Evolutionary conservation across 1,140 invertebrate genomes (phyloP).

Genomic region (Manduca sexta): DNA sequence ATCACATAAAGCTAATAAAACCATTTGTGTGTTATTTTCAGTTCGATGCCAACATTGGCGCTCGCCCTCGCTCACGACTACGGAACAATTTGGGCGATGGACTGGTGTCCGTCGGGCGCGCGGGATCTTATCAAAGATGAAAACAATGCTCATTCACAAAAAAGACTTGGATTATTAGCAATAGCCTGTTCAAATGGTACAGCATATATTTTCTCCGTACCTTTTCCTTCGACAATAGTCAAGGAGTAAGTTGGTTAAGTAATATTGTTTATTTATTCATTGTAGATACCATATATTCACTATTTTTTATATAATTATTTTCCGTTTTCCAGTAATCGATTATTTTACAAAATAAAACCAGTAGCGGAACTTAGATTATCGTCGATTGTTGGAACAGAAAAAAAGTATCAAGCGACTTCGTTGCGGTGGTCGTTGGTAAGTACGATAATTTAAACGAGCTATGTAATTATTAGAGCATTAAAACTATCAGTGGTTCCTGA

Average conservation of each 20-base stretch:
- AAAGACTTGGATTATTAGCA: conserved; percentile 80
- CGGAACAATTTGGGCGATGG: conserved; percentile 80
- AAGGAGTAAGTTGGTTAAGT: conserved; percentile 24
- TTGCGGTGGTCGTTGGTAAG: conserved; percentile 49
- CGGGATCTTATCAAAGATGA: conserved; percentile 44
- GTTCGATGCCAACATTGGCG: conserved; percentile 26
- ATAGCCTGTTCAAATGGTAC: conserved; percentile 78
- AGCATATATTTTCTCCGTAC: conserved; percentile 77
- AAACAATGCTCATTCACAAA: not conserved
- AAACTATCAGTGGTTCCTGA: too few species aligned
- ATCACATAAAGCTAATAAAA: too few species aligned
- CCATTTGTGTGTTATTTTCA: conserved; percentile 17
- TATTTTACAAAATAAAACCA: conserved; percentile 37
- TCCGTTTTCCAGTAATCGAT: conserved; percentile 14
- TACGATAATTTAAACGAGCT: conserved; percentile 1
- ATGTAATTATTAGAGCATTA: too few species aligned
- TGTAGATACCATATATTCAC: too few species aligned
- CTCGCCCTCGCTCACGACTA: conserved; percentile 77
- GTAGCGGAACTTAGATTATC: conserved; percentile 37
- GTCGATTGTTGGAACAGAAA: conserved; percentile 20
- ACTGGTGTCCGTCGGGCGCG: conserved; percentile 85
- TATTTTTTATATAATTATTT: not conserved
- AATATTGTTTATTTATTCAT: too few species aligned
- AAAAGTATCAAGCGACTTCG: conserved; percentile 42
- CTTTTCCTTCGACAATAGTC: conserved; percentile 60